Base-by-base conservation (phyloP, 37 sponge, comb jelly and placozoan genomes). In the Ianthella basta region DNA sequence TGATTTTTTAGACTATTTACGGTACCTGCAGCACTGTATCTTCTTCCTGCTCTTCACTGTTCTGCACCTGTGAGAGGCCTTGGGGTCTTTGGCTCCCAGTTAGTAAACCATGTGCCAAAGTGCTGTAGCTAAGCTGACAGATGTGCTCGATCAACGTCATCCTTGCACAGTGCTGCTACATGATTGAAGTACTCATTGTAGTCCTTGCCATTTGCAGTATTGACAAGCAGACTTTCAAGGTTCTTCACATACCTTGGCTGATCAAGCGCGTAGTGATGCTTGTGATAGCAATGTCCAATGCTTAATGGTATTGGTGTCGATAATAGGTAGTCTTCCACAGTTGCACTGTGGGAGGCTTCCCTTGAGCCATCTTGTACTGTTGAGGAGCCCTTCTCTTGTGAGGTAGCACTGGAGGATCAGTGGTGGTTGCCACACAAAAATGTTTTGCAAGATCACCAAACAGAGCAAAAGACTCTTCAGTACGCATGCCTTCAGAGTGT, bases 301-400 rank as follows among this genome's bases (percentile, higher is more conserved):
- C 72, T 72, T 84, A 72, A 72, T 30, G 78, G 80, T 86, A 86
- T 63, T 86, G 86, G 61, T 0, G 65, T 37, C 86, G 55, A 64
- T 86, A 86, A 38, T 86, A n/a, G n/a, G n/a, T n/a, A 65, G 13
- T 86, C 79, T 79, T 79, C 80, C 24, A 79, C 86, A 37, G 66
- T 60, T 21, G 39, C 56, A 63, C 33, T 57, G 40, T 86, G 86
- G 80, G 39, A 78, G 14, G 57, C 86, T 79, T 86, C 80, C 35
- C 21, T 30, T 15, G 56, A 57, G 37, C 82, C 82, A 81, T 35
- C 57, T 68, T 54, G 50, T 65, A 81, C 55, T 61, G 8, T 37
- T 60, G 60, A 60, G 79, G 80, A 59, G 86, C 79, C 78, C 50
- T 86, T 24, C 65, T 27, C 67, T 86, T 86, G 32, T 65, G 60